phyloP scores from a whole-genome alignment of 2,113 vertebrate genomes.

The Gobiocypris rarus region DNA sequence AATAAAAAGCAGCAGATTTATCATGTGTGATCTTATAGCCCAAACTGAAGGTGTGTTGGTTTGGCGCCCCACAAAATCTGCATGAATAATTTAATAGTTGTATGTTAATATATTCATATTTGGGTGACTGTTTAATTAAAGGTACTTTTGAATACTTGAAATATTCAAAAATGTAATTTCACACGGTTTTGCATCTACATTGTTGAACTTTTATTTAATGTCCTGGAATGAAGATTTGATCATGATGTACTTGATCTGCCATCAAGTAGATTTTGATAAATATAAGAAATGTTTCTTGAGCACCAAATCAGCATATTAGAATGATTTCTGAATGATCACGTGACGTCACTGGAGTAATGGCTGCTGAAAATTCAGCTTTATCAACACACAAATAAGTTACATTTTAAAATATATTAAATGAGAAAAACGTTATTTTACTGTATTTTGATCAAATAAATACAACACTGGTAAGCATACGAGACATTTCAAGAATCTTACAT shows the following conservation, averaged over 20 bases:
- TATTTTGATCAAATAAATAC: too few species aligned
- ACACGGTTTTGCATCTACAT: not conserved
- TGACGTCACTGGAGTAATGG: too few species aligned
- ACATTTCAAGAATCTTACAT: not conserved
- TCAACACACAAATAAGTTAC: too few species aligned
- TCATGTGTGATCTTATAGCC: not conserved
- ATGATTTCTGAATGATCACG: not conserved
- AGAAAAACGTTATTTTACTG: too few species aligned
- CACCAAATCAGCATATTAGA: not conserved
- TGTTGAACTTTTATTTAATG: not conserved
- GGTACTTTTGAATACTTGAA: not conserved
- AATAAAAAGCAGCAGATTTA: not conserved
- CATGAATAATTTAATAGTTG: not conserved
- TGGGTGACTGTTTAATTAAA: not conserved
- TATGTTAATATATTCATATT: not conserved
- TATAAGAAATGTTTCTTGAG: not conserved
- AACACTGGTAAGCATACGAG: too few species aligned
- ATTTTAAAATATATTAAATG: not conserved
- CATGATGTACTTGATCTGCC: not conserved
- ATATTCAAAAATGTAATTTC: not conserved
- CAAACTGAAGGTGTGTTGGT: not conserved
- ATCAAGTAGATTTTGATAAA: not conserved
- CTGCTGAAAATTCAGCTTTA: too few species aligned
- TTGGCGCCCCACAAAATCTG: not conserved
- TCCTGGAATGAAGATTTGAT: not conserved